Percentiles rank a stretch among this genome's conserved stretches.
Conservation (phyloP, 2,113 vertebrate genomes). For the Platycercus adscitus region DNA sequence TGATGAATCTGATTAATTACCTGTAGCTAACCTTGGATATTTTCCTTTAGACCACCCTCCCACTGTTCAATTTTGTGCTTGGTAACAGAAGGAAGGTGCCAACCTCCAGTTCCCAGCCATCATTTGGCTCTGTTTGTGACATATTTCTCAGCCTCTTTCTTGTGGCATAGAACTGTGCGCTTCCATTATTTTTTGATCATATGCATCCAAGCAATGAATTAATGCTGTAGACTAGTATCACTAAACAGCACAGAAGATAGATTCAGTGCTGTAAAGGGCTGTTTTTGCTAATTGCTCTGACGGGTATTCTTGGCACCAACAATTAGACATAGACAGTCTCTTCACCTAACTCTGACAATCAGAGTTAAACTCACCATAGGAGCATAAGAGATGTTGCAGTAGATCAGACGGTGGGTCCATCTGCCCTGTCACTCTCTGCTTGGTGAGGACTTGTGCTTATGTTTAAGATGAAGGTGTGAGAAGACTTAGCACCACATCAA, state of each 20-base stretch:
- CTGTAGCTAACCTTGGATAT: neutral
- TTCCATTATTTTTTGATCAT: neutral
- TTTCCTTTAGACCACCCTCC: neutral
- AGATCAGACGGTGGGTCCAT: neutral
- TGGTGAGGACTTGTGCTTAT: neutral
- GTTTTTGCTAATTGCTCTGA: neutral
- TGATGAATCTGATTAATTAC: neutral
- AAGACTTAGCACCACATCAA: accelerated
- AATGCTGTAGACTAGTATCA: neutral
- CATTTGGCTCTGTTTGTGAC: neutral
- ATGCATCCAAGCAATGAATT: neutral
- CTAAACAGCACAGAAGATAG: neutral
- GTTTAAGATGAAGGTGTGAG: neutral
- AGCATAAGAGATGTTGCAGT: accelerated
- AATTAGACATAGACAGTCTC: neutral
- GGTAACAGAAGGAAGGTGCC: neutral
- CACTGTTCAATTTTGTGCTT: neutral
- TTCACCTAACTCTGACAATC: neutral
- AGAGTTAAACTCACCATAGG: neutral
- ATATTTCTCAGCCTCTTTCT: neutral
- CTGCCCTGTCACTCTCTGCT: neutral
- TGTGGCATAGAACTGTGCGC: neutral
- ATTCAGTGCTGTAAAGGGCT: neutral
- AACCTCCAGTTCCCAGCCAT: neutral
- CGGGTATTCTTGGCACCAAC: neutral